Conservation (phyloP, 2,113 vertebrate genomes). For the Calonectris borealis region DNA sequence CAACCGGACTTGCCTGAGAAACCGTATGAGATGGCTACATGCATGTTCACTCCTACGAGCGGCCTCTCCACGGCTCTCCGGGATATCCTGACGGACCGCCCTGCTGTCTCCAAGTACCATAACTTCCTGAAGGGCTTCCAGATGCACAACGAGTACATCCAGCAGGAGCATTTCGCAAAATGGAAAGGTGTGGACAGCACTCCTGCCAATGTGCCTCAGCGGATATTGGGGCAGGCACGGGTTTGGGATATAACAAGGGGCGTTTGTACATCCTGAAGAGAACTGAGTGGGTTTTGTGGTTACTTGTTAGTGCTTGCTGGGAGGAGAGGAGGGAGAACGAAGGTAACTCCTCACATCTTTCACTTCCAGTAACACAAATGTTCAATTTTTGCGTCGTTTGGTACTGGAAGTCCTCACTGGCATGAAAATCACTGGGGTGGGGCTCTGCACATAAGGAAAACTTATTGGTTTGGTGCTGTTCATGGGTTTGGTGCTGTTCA, state of each 20-base stretch:
- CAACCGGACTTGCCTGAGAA: constrained; percentile 70
- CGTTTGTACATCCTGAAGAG: rapidly evolving
- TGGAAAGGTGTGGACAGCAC: constrained; percentile 75
- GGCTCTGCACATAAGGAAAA: neutral
- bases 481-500: neutral
- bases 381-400: rapidly evolving
- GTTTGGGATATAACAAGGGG: neutral
- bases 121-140: constrained; percentile 78
- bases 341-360: neutral
- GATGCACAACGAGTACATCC: constrained; percentile 73
- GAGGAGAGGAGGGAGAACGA: neutral
- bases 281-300: neutral
- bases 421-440: neutral
- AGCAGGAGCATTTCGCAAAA: constrained; percentile 61
- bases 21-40: constrained; percentile 70
- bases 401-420: neutral
- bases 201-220: rapidly evolving
- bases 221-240: rapidly evolving
- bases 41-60: constrained; percentile 62
- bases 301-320: neutral
- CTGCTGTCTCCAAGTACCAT: constrained; percentile 76
- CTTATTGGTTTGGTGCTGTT: neutral
- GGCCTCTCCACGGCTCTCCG: constrained; percentile 67
- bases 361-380: neutral
- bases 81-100: constrained; percentile 70